Evolutionary conservation across 2,888 invertebrate genomes (phyloP), one percentile per base, ranked within the genome.

Genomic region (Elysia crispata): DNA sequence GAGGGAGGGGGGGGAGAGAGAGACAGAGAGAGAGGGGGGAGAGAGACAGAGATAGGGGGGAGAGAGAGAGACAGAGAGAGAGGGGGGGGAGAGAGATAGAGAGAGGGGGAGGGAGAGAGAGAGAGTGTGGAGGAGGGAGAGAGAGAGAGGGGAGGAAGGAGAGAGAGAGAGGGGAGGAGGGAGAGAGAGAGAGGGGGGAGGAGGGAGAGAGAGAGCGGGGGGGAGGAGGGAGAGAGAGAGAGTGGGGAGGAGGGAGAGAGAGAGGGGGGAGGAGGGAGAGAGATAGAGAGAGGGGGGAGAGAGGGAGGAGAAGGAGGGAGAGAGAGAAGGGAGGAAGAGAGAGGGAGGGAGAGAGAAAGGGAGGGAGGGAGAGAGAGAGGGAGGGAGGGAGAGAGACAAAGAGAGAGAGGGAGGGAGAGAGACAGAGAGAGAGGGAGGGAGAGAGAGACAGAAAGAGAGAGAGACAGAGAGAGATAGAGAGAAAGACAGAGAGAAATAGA

Each of bases 21-120:
- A 76, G 28, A 66, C 49, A 62, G 33, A 78, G 72, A 78, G 31
- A 77, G 54, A 76, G 50, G 67, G n/a, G 13, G 66, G 23, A 31
- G 66, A n/a, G n/a, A n/a, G n/a, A n/a, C n/a, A n/a, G n/a, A n/a
- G n/a, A n/a, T n/a, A 31, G 23, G n/a, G 23, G 67, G 23, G 1
- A 70, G 8, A 78, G 28, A 72, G n/a, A 78, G 64, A 72, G 1
- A 33, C 49, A 66, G 30, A 60, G 28, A 20, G 30, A 1, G 20
- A 1, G 18, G 30, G 30, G 11, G 66, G 33, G 25, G 50, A 66
- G 67, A 28, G 49, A 49, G 62, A 30, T 18, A 64, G 41, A n/a
- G 49, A 72, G 20, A 72, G 18, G 49, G 62, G 72, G 3, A 72
- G 50, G 49, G 72, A 64, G 25, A 30, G 72, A 49, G 62, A 64